A percentile compares a stretch with the other conserved stretches of the same genome.
These are phyloP conservation scores for Cerastis leucographa DNA, from an alignment of 2,888 invertebrate genomes.

Conservation along the genomic window DNA sequence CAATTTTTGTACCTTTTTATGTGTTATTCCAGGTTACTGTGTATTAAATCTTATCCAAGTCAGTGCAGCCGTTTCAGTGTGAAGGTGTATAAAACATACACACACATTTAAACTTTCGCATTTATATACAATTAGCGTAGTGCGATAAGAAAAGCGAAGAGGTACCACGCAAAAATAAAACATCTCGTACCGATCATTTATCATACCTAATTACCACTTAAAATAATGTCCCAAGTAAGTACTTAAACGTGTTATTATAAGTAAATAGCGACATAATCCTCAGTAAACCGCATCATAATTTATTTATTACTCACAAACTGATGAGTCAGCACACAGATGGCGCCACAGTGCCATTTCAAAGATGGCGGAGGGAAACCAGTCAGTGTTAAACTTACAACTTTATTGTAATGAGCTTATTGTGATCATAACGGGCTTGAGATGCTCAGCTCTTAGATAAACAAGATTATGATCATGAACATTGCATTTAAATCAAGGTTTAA, in stretches of 20 bases:
- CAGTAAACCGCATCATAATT: background rate
- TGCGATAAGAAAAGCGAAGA: background rate
- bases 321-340: constrained; percentile 45
- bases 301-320: constrained; percentile 25
- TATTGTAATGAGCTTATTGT: constrained; percentile 50
- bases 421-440: background rate
- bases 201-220: constrained; percentile 2
- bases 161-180: background rate
- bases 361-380: constrained; percentile 7
- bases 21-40: background rate
- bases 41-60: background rate
- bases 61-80: background rate
- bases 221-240: background rate
- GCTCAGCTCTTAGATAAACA: constrained; percentile 41
- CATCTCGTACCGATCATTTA: background rate
- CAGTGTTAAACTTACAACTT: constrained; percentile 15
- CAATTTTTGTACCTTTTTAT: too few relatives aligned
- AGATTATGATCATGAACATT: constrained; percentile 37
- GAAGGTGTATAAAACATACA: background rate
- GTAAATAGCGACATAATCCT: constrained; percentile 21
- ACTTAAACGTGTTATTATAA: constrained; percentile 16
- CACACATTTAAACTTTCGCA: background rate
- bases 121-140: background rate
- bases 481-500: constrained; percentile 20
- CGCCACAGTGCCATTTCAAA: constrained; percentile 28